Conservation (phyloP, 2,797 vertebrate species). For the Balearica regulorum region DNA sequence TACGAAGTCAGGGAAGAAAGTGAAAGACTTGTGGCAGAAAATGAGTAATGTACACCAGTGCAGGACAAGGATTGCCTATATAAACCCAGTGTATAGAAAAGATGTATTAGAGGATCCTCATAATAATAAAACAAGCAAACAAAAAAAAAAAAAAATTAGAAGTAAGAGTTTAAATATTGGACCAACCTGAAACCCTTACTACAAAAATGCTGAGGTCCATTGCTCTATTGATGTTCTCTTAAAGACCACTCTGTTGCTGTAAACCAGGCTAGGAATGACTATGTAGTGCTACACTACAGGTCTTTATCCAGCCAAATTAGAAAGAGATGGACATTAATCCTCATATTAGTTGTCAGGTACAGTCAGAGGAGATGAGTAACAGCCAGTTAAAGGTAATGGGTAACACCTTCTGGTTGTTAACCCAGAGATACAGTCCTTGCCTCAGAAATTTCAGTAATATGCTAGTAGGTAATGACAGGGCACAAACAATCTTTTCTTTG, state of each 20-base stretch:
- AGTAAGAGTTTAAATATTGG: not conserved
- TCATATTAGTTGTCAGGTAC: too few relatives aligned
- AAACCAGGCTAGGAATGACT: not conserved
- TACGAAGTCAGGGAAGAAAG: not conserved
- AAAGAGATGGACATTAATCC: too few relatives aligned
- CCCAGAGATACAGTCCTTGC: too few relatives aligned
- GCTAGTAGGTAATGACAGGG: too few relatives aligned
- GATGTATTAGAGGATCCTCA: not conserved
- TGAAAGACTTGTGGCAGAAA: not conserved
- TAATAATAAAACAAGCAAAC: not conserved
- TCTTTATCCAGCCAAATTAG: not conserved
- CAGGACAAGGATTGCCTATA: not conserved
- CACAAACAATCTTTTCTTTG: too few relatives aligned
- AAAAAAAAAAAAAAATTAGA: not conserved
- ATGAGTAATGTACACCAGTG: accelerated
- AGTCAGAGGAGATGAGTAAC: too few relatives aligned
- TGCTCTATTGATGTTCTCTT: not conserved
- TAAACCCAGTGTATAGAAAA: not conserved
- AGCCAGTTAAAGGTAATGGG: too few relatives aligned
- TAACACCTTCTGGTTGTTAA: too few relatives aligned
- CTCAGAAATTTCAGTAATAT: too few relatives aligned
- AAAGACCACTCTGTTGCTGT: not conserved
- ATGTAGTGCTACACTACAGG: not conserved
- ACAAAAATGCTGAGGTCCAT: not conserved
- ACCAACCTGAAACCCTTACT: not conserved